These are phyloP conservation scores for Caenorhabditis wallacei DNA, from an alignment of 2,888 invertebrate genomes.

Conservation along the genomic window DNA sequence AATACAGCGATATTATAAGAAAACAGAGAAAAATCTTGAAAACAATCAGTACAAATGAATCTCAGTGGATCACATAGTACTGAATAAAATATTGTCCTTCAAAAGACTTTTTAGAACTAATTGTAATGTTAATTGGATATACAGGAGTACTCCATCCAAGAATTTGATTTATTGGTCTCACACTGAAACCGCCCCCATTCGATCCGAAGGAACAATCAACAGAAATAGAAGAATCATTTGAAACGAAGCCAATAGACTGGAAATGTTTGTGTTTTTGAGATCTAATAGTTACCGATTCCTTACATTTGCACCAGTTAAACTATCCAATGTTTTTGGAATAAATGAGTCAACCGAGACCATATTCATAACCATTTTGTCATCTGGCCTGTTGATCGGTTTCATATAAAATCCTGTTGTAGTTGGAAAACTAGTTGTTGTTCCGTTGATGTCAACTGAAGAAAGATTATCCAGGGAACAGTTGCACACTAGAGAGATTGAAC, in stretches of 20 bases:
- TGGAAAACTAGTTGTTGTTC: constrained; percentile 5
- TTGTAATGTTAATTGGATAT: constrained; percentile 5
- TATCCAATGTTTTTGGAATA: not conserved
- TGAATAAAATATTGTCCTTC: constrained; percentile 35
- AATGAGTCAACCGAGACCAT: constrained; percentile 7
- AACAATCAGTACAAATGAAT: not conserved
- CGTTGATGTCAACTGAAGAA: constrained; percentile 31
- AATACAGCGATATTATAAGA: not conserved
- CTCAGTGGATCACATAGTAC: constrained; percentile 17
- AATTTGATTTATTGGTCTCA: constrained; percentile 25
- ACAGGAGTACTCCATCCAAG: constrained; percentile 38
- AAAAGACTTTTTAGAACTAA: constrained; percentile 4
- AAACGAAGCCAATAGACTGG: constrained; percentile 23
- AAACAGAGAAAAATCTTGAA: not conserved
- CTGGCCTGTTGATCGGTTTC: constrained; percentile 21
- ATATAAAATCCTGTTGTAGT: constrained; percentile 39
- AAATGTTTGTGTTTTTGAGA: not conserved
- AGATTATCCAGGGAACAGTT: not conserved
- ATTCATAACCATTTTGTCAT: constrained; percentile 2
- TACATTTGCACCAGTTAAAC: constrained; percentile 27
- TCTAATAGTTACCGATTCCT: not conserved
- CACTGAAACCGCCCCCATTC: constrained; percentile 23
- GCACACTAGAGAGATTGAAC: not conserved
- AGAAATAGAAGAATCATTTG: constrained; percentile 15
- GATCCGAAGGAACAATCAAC: not conserved